Conservation (phyloP, 2,113 vertebrate species). For the Empidonax alnorum region DNA sequence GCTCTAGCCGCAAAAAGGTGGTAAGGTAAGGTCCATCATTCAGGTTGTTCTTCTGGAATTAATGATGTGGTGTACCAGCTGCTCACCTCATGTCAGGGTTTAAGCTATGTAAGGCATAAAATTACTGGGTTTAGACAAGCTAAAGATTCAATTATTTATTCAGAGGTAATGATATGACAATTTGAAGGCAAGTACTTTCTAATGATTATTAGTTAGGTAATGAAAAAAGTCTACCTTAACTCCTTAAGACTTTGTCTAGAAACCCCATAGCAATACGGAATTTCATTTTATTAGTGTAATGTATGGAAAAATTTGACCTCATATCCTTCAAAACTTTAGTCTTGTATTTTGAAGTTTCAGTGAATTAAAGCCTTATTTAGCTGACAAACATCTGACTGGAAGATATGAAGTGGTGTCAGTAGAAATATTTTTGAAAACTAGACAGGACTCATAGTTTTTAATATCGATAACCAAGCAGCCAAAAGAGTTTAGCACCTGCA, state of each 20-base stretch:
- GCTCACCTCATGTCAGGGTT: background rate
- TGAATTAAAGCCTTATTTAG: background rate
- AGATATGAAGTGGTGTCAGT: rapidly evolving
- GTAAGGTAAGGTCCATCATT: rapidly evolving
- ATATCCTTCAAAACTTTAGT: background rate
- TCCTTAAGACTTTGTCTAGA: background rate
- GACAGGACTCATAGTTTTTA: background rate
- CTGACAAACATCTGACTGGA: background rate
- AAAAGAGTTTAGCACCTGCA: background rate
- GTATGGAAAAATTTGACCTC: background rate
- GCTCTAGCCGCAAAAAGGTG: background rate
- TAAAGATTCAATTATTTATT: background rate
- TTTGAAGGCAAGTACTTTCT: background rate
- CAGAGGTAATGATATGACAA: background rate
- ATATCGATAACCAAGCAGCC: background rate
- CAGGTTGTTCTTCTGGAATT: background rate
- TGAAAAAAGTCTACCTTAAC: background rate
- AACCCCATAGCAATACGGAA: background rate
- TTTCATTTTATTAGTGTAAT: background rate
- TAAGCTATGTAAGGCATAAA: background rate
- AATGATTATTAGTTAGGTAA: background rate
- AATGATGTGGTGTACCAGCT: background rate
- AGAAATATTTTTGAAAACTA: background rate
- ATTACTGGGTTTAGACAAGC: background rate
- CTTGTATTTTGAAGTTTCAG: background rate